These are phyloP conservation scores for Acanthurus lineatus DNA, from an alignment of 2,797 vertebrate genomes.

Conservation along the genomic window DNA sequence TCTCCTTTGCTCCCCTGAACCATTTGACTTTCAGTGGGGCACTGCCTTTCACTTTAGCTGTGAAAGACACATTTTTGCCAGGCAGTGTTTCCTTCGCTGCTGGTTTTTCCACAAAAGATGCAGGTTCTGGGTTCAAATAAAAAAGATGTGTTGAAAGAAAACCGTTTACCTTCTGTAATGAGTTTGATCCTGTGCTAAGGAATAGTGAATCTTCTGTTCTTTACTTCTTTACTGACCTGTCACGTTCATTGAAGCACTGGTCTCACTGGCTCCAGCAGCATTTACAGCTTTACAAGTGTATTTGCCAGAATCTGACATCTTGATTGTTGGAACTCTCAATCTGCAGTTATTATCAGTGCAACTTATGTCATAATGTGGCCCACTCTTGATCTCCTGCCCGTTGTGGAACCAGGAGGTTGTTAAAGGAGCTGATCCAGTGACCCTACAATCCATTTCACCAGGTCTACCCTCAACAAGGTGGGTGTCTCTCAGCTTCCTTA, in stretches of 20 bases:
- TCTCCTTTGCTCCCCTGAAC: slow-evolving; percentile 92
- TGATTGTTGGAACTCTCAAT: slow-evolving; percentile 86
- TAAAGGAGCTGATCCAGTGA: slow-evolving; percentile 92
- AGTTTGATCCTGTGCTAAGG: neutral
- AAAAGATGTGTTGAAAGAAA: slow-evolving; percentile 41
- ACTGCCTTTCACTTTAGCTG: slow-evolving; percentile 90
- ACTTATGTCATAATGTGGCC: slow-evolving; percentile 89
- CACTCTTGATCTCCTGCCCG: slow-evolving; percentile 89
- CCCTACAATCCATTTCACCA: slow-evolving; percentile 92
- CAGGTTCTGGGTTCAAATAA: slow-evolving; percentile 87
- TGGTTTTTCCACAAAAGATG: slow-evolving; percentile 90
- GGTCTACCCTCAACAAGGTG: slow-evolving; percentile 91
- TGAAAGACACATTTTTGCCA: slow-evolving; percentile 88
- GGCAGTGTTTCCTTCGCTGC: slow-evolving; percentile 87
- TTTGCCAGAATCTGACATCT: slow-evolving; percentile 89
- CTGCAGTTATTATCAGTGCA: slow-evolving; percentile 89
- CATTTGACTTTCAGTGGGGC: slow-evolving; percentile 91
- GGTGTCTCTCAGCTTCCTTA: slow-evolving; percentile 92
- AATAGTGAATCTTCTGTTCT: neutral
- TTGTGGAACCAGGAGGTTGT: slow-evolving; percentile 93
- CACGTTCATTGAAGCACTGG: slow-evolving; percentile 88
- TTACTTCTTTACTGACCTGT: slow-evolving; percentile 88
- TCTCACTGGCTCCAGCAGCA: slow-evolving; percentile 90
- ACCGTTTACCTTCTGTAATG: neutral
- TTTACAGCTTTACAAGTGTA: slow-evolving; percentile 92